Evolutionary conservation across 2,888 invertebrate genomes (phyloP), one percentile per base, ranked within the genome.

Genomic region (Drosophila conformis): DNA sequence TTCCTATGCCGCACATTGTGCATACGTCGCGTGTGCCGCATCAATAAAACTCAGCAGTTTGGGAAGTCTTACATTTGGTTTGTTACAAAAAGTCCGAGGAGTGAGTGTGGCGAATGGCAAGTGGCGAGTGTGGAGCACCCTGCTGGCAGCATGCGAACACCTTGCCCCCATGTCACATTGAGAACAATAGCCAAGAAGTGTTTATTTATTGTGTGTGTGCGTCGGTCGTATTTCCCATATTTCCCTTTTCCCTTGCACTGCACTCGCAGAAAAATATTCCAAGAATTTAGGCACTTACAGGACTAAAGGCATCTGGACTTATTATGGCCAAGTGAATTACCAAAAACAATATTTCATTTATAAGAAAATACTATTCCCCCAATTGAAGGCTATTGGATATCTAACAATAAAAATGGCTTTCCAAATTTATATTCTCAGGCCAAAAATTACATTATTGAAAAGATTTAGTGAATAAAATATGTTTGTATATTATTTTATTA

Each of bases 41-140:
- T 81, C 86, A 86, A 88, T 86, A 88, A 86, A 85, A 80, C 61
- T 67, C 65, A 75, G 80, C 76, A 72, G 78, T 73, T 81, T 81
- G 79, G 78, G 67, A 70, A 65, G 81, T 76, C 79, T 79, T 78
- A 76, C 87, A 85, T 82, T 87, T 87, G 85, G 76, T 85, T 84
- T 85, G 82, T 85, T 85, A 79, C 69, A 70, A 56, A 42, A 57
- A 25, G 8, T 31, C 21, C 56, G 27, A 18, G 42, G 46, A 33
- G 21, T 38, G 51, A 3, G 49, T 56, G 31, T 8, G 31, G 38
- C 40, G 18, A 49, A 18, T 33, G 36, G 40, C 13, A n/a, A 42
- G 21, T 36, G 65, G 33, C 48, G 21, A 18, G 35, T 46, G 59
- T 15, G 40, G 38, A 46, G 40, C 54, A 27, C 15, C 25, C 46